Percentiles rank a stretch among this genome's conserved stretches.
These are phyloP conservation scores for Turnix velox DNA, from an alignment of 2,113 vertebrate species.

Conservation along the genomic window DNA sequence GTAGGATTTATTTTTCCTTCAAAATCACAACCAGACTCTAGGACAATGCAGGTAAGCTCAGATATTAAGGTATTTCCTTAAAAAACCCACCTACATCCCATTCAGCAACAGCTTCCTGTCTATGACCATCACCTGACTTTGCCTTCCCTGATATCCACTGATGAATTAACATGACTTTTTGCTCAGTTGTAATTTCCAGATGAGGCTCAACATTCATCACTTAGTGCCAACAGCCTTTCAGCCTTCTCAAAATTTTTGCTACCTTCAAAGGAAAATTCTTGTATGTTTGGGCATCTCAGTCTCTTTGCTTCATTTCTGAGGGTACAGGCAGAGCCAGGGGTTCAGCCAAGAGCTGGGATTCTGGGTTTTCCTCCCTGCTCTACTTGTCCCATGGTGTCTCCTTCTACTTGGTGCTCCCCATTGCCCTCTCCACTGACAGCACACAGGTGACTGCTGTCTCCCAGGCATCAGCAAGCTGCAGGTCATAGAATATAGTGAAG, in stretches of 20 bases:
- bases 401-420: neutral
- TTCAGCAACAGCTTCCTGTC: neutral
- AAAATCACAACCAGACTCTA: neutral
- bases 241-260: neutral
- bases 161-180: neutral
- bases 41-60: neutral
- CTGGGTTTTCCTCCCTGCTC: neutral
- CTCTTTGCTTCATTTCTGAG: neutral
- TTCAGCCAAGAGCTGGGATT: neutral
- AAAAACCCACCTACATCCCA: neutral
- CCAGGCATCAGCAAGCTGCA: neutral
- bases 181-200: neutral
- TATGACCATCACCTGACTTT: neutral
- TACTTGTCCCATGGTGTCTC: neutral
- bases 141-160: neutral
- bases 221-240: neutral
- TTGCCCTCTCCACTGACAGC: neutral
- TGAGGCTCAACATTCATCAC: neutral
- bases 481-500: neutral
- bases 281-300: neutral
- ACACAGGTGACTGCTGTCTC: neutral
- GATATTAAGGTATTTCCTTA: neutral
- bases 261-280: neutral
- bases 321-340: neutral
- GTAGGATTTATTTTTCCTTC: neutral